Evolutionary conservation across 2,797 vertebrate species (phyloP).

Genomic region (Enteromius trimaculatus): DNA sequence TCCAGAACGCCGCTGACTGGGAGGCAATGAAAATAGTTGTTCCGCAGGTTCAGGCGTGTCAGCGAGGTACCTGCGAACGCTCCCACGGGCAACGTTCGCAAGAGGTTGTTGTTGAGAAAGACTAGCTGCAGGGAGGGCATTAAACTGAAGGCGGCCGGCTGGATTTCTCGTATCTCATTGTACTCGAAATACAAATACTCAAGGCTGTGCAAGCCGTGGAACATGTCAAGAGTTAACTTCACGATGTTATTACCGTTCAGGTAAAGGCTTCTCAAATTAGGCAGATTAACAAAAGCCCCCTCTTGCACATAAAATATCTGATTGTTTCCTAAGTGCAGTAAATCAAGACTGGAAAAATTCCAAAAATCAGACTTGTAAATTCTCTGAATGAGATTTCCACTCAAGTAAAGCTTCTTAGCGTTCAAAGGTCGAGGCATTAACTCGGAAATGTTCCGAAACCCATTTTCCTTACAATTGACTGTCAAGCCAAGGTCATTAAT

Average conservation of each 20-base stretch:
- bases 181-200: constrained; percentile 96
- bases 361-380: constrained; percentile 94
- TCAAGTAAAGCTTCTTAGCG: constrained; percentile 92
- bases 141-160: constrained; percentile 89
- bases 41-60: constrained; percentile 93
- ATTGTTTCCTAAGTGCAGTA: constrained; percentile 96
- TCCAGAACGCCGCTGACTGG: constrained; percentile 93
- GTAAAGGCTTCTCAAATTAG: constrained; percentile 91
- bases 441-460: constrained; percentile 92
- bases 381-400: constrained; percentile 94
- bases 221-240: constrained; percentile 91
- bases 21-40: constrained; percentile 95
- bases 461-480: constrained; percentile 94
- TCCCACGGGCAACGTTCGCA: constrained; percentile 89
- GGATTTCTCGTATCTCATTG: constrained; percentile 92
- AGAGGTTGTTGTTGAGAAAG: constrained; percentile 95
- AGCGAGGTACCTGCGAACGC: constrained; percentile 90
- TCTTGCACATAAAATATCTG: constrained; percentile 94
- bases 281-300: constrained; percentile 92
- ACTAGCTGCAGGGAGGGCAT: constrained; percentile 94
- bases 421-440: constrained; percentile 90
- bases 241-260: constrained; percentile 97
- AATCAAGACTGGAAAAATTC: constrained; percentile 95
- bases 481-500: constrained; percentile 91
- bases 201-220: constrained; percentile 90